Evolutionary conservation across 2,888 invertebrate species (phyloP).

Genomic region (Teleiodes luculella): DNA sequence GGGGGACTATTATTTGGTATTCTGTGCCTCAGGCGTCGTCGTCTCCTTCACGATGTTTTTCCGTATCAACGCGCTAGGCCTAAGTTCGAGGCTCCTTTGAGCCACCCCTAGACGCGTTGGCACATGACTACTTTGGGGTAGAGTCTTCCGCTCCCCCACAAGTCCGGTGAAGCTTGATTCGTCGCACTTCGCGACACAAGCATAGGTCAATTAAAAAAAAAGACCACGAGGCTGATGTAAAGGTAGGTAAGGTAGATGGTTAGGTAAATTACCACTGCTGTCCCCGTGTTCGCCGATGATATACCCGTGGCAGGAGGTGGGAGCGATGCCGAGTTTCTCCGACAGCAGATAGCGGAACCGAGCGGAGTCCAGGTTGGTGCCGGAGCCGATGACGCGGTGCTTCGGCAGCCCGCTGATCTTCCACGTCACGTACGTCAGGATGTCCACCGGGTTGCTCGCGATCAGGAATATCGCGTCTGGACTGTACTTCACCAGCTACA

Average conservation of each 20-base stretch:
- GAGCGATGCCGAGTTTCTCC: constrained; percentile 87
- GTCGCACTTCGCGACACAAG: no score
- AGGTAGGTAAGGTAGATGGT: neutral
- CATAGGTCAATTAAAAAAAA: no score
- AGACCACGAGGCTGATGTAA: no score
- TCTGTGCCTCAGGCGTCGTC: no score
- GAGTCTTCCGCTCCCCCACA: no score
- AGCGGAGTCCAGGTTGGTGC: constrained; percentile 95
- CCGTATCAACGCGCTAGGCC: no score
- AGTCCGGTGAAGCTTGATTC: no score
- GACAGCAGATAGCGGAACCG: constrained; percentile 93
- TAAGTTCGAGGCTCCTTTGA: no score
- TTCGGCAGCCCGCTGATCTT: constrained; percentile 93
- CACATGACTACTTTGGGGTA: no score
- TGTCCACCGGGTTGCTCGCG: constrained; percentile 95
- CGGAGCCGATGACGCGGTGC: constrained; percentile 93
- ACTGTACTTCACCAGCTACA: constrained; percentile 86
- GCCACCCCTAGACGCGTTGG: no score
- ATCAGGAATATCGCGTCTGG: constrained; percentile 91
- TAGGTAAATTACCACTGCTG: constrained; percentile 81
- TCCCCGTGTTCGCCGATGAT: constrained; percentile 98
- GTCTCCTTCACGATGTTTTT: no score
- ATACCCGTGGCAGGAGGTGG: constrained; percentile 93
- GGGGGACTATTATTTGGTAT: no score
- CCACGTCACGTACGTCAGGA: constrained; percentile 96